A percentile compares a stretch with the other conserved stretches of the same genome.
Conservation (phyloP, 2,888 invertebrate species). For the Neoscelio sp. region DNA sequence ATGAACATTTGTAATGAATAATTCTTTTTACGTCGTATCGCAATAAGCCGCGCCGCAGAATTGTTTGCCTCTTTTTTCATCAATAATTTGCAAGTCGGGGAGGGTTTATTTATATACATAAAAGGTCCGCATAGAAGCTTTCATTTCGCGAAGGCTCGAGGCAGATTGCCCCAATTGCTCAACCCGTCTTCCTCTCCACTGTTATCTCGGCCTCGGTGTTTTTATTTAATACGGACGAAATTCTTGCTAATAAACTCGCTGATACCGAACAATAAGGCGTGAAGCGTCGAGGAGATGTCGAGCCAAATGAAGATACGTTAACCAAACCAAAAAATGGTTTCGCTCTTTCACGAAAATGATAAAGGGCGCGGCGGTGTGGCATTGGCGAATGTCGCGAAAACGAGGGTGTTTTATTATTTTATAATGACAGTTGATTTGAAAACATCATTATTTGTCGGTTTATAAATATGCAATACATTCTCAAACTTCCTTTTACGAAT, state of each 20-base stretch:
- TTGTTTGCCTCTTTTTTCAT: slow-evolving; percentile 53
- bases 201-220: slow-evolving; percentile 49
- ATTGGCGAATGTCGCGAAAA: not conserved
- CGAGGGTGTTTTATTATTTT: slow-evolving; percentile 16
- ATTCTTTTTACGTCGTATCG: slow-evolving; percentile 41
- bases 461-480: too few species aligned
- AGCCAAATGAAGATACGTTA: slow-evolving; percentile 19
- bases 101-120: slow-evolving; percentile 45
- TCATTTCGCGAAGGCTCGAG: slow-evolving; percentile 51
- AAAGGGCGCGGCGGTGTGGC: not conserved
- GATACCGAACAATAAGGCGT: slow-evolving; percentile 28
- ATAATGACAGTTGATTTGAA: too few species aligned
- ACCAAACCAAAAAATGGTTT: slow-evolving; percentile 8
- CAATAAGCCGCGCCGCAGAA: slow-evolving; percentile 32
- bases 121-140: slow-evolving; percentile 39
- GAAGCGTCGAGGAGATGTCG: slow-evolving; percentile 21
- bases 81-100: slow-evolving; percentile 43
- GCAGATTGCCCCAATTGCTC: slow-evolving; percentile 56
- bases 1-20: slow-evolving; percentile 56
- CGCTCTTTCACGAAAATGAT: not conserved
- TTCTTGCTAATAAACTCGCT: slow-evolving; percentile 23
- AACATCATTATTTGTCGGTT: too few species aligned
- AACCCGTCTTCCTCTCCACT: slow-evolving; percentile 2
- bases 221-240: slow-evolving; percentile 48
- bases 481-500: too few species aligned